These are phyloP conservation scores for Phalanger gymnotis DNA, from an alignment of 2,797 vertebrate genomes.

Conservation along the genomic window DNA sequence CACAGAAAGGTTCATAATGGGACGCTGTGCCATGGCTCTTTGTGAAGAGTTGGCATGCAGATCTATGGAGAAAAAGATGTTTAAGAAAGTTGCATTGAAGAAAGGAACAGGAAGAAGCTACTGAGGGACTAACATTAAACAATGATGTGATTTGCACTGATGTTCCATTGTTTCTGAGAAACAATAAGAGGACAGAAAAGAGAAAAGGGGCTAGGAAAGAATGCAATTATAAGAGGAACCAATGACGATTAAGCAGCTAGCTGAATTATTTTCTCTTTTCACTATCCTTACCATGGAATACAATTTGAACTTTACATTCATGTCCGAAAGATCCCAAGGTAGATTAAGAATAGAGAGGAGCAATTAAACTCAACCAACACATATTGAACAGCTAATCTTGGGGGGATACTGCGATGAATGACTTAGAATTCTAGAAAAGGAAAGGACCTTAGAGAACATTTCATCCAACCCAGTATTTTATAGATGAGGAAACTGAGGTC, in stretches of 20 bases:
- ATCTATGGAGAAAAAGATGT: conserved; percentile 47
- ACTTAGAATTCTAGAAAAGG: not conserved
- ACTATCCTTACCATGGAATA: not conserved
- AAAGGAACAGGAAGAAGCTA: not conserved
- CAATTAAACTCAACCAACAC: not conserved
- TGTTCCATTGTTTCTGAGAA: conserved; percentile 28
- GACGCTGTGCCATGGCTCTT: not conserved
- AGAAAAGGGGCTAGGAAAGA: conserved; percentile 21
- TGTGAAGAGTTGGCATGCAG: not conserved
- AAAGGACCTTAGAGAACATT: not conserved
- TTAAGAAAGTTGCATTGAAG: not conserved
- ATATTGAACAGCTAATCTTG: not conserved
- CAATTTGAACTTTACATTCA: not conserved
- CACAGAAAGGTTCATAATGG: conserved; percentile 56
- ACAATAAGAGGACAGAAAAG: not conserved
- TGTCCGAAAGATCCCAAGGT: not conserved
- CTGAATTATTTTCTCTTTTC: not conserved
- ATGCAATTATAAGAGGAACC: not conserved
- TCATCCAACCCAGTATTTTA: not conserved
- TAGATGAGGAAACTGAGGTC: not conserved
- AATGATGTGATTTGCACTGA: not conserved
- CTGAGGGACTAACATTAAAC: conserved; percentile 33
- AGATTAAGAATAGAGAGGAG: not conserved
- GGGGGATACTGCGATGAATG: not conserved
- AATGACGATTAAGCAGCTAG: not conserved